phyloP scores from a whole-genome alignment of 2,113 vertebrate species.

The Cairina moschata region DNA sequence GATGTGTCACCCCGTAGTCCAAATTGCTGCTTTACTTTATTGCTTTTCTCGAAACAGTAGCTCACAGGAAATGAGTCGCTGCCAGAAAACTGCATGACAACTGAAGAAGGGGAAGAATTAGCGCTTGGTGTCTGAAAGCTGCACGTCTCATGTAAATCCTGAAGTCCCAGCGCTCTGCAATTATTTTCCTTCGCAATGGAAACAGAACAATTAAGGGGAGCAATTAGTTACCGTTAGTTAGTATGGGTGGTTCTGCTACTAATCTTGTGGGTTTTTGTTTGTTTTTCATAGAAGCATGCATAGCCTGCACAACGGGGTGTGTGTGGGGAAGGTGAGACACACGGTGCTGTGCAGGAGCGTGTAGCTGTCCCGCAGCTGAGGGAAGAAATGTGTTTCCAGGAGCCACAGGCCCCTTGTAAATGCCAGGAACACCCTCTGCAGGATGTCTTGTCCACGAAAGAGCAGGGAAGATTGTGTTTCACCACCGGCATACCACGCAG shows the following conservation, averaged over 20 bases:
- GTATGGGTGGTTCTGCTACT: not conserved
- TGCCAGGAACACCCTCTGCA: not conserved
- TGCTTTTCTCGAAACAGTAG: not conserved
- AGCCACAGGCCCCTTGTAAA: not conserved
- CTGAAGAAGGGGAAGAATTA: not conserved
- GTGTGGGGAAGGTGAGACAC: not conserved
- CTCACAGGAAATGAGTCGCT: not conserved
- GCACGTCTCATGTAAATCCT: fast-evolving
- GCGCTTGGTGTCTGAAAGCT: not conserved
- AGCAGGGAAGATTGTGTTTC: not conserved
- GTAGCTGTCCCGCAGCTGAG: not conserved
- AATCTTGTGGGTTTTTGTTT: no score
- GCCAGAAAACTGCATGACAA: not conserved
- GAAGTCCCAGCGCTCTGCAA: not conserved
- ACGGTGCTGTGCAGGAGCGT: not conserved
- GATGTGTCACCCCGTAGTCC: not conserved
- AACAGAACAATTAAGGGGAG: not conserved
- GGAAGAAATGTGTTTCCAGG: not conserved
- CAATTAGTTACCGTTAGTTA: not conserved
- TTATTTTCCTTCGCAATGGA: not conserved
- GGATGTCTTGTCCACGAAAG: not conserved
- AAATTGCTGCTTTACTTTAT: not conserved
- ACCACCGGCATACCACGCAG: fast-evolving
- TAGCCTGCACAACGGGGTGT: not conserved
- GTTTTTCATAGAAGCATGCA: not conserved